A percentile compares a stretch with the other conserved stretches of the same genome.
Evolutionary conservation across 2,113 vertebrate genomes (phyloP).

Genomic region (Cyprinus carpio): DNA sequence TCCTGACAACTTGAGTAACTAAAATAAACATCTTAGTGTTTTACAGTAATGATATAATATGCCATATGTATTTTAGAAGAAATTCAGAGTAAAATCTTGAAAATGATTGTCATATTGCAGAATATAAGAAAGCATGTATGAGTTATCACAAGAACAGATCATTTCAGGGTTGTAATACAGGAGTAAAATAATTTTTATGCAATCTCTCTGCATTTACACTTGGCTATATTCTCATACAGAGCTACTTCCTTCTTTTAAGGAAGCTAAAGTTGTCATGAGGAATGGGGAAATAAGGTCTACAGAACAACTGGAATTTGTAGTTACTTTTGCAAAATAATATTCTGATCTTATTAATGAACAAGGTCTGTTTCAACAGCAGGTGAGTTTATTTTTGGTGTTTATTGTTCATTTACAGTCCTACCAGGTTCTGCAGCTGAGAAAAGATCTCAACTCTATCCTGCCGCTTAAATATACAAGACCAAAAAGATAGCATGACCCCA

Average conservation of each 20-base stretch:
- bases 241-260: background rate
- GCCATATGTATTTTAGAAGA: background rate
- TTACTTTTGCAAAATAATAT: background rate
- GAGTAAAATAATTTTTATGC: background rate
- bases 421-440: conserved; percentile 74
- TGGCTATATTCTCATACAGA: background rate
- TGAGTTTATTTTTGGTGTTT: conserved; percentile 10
- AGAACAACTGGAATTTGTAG: background rate
- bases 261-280: background rate
- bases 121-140: too few species aligned
- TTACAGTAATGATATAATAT: background rate
- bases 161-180: background rate
- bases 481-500: conserved; percentile 42
- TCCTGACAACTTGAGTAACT: background rate
- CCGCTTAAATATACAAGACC: conserved; percentile 71
- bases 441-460: conserved; percentile 86
- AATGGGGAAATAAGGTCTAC: background rate
- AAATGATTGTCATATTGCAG: too few species aligned
- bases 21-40: background rate
- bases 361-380: background rate
- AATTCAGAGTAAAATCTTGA: too few species aligned
- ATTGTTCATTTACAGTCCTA: conserved; percentile 74
- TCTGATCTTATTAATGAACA: background rate
- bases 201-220: background rate
- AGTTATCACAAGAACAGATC: background rate